Evolutionary conservation across 1,140 invertebrate genomes (phyloP).

Genomic region (Gonioctena quinquepunctata): DNA sequence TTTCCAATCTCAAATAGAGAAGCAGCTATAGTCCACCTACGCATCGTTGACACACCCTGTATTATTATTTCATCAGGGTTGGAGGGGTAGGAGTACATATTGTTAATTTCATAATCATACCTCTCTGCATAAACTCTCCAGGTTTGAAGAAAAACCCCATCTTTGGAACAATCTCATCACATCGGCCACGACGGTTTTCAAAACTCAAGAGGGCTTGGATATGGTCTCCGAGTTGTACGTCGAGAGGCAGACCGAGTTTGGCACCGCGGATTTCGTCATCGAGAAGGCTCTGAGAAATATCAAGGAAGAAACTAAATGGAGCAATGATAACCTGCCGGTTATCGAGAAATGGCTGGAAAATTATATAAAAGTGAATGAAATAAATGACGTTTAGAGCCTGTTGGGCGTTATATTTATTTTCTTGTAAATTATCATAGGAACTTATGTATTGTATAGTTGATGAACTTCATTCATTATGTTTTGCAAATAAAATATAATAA

Average conservation of each 20-base stretch:
- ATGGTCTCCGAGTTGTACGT: conserved; percentile 67
- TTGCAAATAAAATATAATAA: too few species aligned
- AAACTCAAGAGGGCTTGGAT: conserved; percentile 70
- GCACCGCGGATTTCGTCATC: conserved; percentile 68
- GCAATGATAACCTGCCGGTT: conserved; percentile 68
- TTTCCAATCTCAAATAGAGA: too few species aligned
- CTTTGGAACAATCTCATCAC: conserved; percentile 74
- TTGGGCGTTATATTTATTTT: neutral
- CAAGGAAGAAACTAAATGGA: conserved; percentile 71
- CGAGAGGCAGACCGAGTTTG: conserved; percentile 64
- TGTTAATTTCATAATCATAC: too few species aligned
- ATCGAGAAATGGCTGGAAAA: conserved; percentile 70
- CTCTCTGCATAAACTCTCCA: too few species aligned
- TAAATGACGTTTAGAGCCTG: neutral
- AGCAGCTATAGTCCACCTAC: too few species aligned
- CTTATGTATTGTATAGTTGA: too few species aligned
- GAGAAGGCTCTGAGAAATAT: conserved; percentile 70
- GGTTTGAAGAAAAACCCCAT: conserved; percentile 67
- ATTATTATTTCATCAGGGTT: too few species aligned
- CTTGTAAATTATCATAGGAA: neutral
- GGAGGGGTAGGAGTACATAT: too few species aligned
- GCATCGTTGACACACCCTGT: too few species aligned
- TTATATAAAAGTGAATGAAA: conserved; percentile 54
- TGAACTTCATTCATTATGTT: too few species aligned
- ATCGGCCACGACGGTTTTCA: conserved; percentile 71